Conservation (phyloP, 2,888 invertebrate genomes). For the Drosophila ustulata region DNA sequence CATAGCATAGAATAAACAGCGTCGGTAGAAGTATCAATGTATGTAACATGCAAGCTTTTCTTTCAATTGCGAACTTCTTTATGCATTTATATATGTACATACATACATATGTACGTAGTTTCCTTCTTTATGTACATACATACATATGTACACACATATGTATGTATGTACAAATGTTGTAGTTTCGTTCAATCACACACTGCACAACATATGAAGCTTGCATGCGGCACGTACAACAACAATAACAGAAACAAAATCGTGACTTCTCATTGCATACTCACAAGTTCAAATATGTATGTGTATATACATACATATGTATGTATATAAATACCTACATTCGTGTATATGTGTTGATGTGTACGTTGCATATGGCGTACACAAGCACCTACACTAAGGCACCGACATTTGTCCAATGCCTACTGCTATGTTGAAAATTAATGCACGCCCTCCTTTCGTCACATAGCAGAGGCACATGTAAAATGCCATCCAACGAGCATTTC, state of each 20-base stretch:
- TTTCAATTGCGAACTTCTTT: too few relatives aligned
- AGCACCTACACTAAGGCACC: slow-evolving; percentile 26
- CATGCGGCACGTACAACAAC: slow-evolving; percentile 13
- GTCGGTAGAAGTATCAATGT: too few relatives aligned
- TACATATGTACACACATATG: too few relatives aligned
- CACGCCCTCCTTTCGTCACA: slow-evolving; percentile 69
- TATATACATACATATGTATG: neutral
- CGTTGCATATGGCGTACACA: slow-evolving; percentile 1
- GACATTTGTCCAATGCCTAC: slow-evolving; percentile 59
- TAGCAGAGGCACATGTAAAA: slow-evolving; percentile 12
- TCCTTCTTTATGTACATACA: neutral
- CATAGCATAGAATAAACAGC: too few relatives aligned
- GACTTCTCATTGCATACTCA: slow-evolving; percentile 66
- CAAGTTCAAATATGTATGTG: slow-evolving; percentile 17
- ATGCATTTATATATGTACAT: too few relatives aligned
- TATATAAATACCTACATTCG: neutral
- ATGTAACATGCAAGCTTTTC: too few relatives aligned
- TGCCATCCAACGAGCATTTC: slow-evolving; percentile 38
- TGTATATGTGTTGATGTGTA: neutral
- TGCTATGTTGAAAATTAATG: slow-evolving; percentile 69
- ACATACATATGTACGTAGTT: too few relatives aligned
- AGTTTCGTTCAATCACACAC: neutral
- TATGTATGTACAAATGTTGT: neutral
- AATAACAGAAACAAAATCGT: slow-evolving; percentile 29
- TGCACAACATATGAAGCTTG: neutral